A percentile compares a stretch with the other conserved stretches of the same genome.
phyloP scores from a whole-genome alignment of 2,113 vertebrate species.

The Anas platyrhynchos region DNA sequence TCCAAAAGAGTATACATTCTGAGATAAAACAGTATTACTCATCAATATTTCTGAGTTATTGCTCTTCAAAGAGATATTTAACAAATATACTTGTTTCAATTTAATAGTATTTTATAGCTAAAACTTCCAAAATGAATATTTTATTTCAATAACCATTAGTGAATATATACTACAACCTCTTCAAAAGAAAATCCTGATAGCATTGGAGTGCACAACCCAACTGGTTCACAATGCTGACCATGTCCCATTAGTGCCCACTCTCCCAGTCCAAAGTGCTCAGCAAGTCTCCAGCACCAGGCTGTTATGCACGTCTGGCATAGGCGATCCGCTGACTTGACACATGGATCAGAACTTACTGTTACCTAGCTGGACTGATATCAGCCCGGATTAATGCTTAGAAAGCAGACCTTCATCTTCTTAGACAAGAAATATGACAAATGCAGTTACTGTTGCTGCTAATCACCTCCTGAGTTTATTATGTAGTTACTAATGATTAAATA shows the following conservation, averaged over 20 bases:
- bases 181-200: not conserved
- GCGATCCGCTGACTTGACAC: not conserved
- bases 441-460: slow-evolving; percentile 57
- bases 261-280: not conserved
- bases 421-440: slow-evolving; percentile 38
- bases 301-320: not conserved
- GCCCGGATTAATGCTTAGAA: not conserved
- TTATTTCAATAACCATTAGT: not conserved
- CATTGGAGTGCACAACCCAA: not conserved
- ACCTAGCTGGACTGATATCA: not conserved
- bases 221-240: not conserved
- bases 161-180: not conserved
- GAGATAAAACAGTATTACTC: not conserved
- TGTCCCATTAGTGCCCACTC: not conserved
- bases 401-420: slow-evolving; percentile 35
- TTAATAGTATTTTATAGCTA: not conserved
- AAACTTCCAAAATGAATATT: not conserved
- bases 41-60: not conserved
- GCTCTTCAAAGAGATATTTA: not conserved
- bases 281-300: not conserved
- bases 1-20: not conserved
- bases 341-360: not conserved
- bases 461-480: slow-evolving; percentile 68
- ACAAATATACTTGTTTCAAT: not conserved
- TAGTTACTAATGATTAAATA: slow-evolving; percentile 71